phyloP scores from a whole-genome alignment of 2,113 vertebrate species.

The Nothobranchius kuhntae region DNA sequence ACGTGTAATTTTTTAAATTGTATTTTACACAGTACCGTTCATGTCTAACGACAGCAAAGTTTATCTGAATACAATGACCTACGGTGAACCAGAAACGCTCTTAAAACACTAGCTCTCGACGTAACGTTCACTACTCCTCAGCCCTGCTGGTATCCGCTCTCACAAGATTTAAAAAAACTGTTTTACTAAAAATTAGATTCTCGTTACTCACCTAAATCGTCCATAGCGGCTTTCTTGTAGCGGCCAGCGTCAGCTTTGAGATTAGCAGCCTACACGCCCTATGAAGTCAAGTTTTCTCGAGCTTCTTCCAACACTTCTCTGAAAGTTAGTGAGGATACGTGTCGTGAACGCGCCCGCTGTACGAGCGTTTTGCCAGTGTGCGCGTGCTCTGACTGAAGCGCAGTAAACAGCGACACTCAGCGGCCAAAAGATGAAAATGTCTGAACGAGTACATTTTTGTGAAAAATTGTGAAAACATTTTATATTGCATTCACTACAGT shows the following conservation, averaged over 20 bases:
- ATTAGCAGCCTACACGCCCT: not conserved
- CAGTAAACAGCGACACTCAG: conserved; percentile 49
- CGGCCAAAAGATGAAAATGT: conserved; percentile 6
- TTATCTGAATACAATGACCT: not conserved
- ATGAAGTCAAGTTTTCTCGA: conserved; percentile 27
- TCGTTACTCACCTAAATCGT: conserved; percentile 76
- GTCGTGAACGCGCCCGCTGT: conserved; percentile 60
- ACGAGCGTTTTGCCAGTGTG: conserved; percentile 3
- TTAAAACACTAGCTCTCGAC: conserved; percentile 9
- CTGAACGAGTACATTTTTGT: too few species aligned
- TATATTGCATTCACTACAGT: not conserved
- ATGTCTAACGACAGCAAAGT: too few species aligned
- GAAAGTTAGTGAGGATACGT: conserved; percentile 38
- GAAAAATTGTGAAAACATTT: too few species aligned
- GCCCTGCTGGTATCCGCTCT: conserved; percentile 40
- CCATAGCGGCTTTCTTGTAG: conserved; percentile 64
- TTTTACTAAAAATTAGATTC: accelerated
- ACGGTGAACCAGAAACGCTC: conserved; percentile 3
- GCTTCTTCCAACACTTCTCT: conserved; percentile 31
- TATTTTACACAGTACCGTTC: too few species aligned
- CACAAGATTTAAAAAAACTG: not conserved
- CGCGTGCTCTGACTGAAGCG: conserved; percentile 30
- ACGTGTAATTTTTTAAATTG: not conserved
- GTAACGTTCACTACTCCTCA: conserved; percentile 44
- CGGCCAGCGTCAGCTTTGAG: not conserved